Evolutionary conservation across 2,113 vertebrate species (phyloP), one percentile per base, ranked within the genome.

Genomic region (Geothlypis trichas): DNA sequence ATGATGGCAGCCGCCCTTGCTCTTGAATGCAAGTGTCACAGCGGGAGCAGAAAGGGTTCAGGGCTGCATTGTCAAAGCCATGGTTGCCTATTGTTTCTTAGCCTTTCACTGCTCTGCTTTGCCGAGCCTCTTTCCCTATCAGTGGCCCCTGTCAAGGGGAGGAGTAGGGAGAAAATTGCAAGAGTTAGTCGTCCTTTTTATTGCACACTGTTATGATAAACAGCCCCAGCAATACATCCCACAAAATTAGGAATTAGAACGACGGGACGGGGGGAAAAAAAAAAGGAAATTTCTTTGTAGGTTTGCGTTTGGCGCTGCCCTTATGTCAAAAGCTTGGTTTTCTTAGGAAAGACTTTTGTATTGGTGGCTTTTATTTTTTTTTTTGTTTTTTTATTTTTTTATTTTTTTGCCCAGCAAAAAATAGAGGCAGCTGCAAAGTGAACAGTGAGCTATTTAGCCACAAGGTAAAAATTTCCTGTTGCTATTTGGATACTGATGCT

Each of bases 61-160:
- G 97, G 91, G 96, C 93, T 84, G 97, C 98, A 98, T 97, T 97
- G 98, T 98, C 98, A 97, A 97, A 98, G 97, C 97, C 97, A 96
- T 30, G 86, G 96, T 88, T 97, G 97, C 92, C 97, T 97, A 97
- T 98, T 98, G 98, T 98, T 97, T 97, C 96, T 96, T 96, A 66
- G 94, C 94, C 95, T 97, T 97, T 97, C 97, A 95, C 94, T 72
- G 96, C 92, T 97, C 93, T 93, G 94, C 93, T 95, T 95, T 89
- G 92, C 94, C 95, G 89, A 97, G 92, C 89, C 93, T 94, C 97
- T 97, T 98, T 95, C 95, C 95, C 97, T 97, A 92, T 94, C 91
- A 94, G 97, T 97, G 97, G 96, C 97, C 97, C 96, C 96, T 95
- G 95, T 97, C 93, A 95, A 97, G 95, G 96, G 95, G 96, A 97